Conservation (phyloP, 2,888 invertebrate species). For the Tenthredo livida region DNA sequence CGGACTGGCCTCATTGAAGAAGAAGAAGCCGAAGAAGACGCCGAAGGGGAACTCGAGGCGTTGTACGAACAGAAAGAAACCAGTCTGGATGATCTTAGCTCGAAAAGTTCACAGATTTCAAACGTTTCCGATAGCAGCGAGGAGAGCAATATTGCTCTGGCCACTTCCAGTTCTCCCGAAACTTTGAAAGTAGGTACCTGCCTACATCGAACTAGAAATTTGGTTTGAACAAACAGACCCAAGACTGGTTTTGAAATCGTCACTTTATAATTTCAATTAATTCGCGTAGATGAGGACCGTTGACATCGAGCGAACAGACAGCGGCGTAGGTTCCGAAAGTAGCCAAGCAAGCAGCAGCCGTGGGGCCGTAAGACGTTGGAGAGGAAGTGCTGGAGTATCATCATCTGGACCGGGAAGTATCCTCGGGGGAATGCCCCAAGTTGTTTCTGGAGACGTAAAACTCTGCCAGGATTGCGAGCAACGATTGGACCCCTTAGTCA, state of each 20-base stretch:
- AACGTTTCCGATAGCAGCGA: constrained; percentile 93
- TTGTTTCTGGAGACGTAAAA: constrained; percentile 75
- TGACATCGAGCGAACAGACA: constrained; percentile 95
- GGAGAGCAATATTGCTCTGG: constrained; percentile 85
- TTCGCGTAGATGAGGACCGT: constrained; percentile 79
- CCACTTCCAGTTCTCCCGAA: constrained; percentile 73
- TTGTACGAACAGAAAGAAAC: constrained; percentile 79
- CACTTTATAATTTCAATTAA: constrained; percentile 15
- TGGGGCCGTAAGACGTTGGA: constrained; percentile 73
- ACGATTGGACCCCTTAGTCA: constrained; percentile 87
- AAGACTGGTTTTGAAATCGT: constrained; percentile 10
- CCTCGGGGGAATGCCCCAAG: constrained; percentile 81
- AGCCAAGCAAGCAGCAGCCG: constrained; percentile 91
- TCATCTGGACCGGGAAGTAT: constrained; percentile 78
- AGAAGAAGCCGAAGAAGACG: constrained; percentile 81
- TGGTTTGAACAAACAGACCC: neutral
- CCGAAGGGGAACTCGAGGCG: constrained; percentile 79
- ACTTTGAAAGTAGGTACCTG: constrained; percentile 69
- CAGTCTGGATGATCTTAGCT: constrained; percentile 81
- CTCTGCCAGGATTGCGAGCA: constrained; percentile 95
- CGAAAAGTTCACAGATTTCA: constrained; percentile 88
- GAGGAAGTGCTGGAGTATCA: constrained; percentile 76
- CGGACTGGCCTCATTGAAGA: constrained; percentile 63
- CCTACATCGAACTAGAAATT: neutral
- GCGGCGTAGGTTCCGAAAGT: constrained; percentile 95